A percentile compares a stretch with the other conserved stretches of the same genome.
Evolutionary conservation across 2,888 invertebrate genomes (phyloP).

Genomic region (Chaetoderma sp.): DNA sequence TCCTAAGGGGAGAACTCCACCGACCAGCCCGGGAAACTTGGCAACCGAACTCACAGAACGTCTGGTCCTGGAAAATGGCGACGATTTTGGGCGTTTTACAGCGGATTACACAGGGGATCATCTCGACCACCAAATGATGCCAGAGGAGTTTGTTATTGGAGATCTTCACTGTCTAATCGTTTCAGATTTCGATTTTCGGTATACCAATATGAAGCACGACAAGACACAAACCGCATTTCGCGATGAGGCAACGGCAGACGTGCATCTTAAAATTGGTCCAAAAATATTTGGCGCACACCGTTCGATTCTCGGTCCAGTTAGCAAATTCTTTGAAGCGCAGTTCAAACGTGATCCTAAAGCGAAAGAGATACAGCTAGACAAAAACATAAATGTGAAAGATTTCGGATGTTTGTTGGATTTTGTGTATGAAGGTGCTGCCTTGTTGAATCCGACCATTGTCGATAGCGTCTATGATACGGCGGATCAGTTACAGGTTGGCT

Average conservation of each 20-base stretch:
- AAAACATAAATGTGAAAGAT: constrained; percentile 62
- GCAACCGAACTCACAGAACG: too few species aligned
- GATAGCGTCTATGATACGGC: constrained; percentile 64
- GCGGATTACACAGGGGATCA: neutral
- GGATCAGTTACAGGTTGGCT: constrained; percentile 51
- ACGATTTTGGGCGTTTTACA: too few species aligned
- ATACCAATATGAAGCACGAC: constrained; percentile 59
- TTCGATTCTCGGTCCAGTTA: constrained; percentile 61
- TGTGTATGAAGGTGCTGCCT: constrained; percentile 68
- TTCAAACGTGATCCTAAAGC: constrained; percentile 67
- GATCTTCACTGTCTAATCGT: neutral
- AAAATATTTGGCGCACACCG: constrained; percentile 65
- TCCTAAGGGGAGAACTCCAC: too few species aligned
- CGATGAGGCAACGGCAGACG: constrained; percentile 64
- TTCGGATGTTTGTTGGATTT: constrained; percentile 66
- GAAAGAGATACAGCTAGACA: constrained; percentile 61
- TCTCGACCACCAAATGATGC: neutral
- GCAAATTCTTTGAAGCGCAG: constrained; percentile 68
- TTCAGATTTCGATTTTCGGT: constrained; percentile 60
- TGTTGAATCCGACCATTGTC: constrained; percentile 57
- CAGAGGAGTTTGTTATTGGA: neutral
- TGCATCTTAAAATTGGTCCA: constrained; percentile 62
- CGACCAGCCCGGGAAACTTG: too few species aligned
- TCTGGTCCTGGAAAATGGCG: neutral
- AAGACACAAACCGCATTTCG: constrained; percentile 61